These are phyloP conservation scores for Apodemia mormo DNA, from an alignment of 2,888 invertebrate genomes.

Conservation along the genomic window DNA sequence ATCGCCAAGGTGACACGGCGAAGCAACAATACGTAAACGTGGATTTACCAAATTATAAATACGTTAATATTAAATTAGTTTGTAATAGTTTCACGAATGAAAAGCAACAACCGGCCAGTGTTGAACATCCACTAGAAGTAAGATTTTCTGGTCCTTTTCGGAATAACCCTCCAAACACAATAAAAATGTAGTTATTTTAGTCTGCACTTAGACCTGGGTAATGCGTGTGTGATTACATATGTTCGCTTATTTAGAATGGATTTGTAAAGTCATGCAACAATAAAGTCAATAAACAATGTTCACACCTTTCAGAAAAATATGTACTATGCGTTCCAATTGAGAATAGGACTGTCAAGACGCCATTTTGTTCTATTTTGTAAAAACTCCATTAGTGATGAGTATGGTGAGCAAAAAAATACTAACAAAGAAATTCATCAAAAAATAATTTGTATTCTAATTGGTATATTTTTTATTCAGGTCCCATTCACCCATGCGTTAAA, in stretches of 20 bases:
- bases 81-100: constrained; percentile 60
- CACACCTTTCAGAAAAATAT: too few species aligned
- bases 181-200: constrained; percentile 69
- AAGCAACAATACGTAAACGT: constrained; percentile 46
- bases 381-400: too few species aligned
- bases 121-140: constrained; percentile 76
- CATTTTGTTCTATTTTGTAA: too few species aligned
- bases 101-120: constrained; percentile 74
- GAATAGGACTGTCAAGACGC: too few species aligned
- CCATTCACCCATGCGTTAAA: too few species aligned
- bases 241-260: background rate
- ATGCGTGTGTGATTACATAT: background rate
- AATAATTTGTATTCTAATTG: too few species aligned
- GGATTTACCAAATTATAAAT: constrained; percentile 57
- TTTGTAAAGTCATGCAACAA: background rate
- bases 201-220: constrained; percentile 56
- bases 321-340: too few species aligned
- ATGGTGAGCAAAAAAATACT: too few species aligned
- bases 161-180: constrained; percentile 70
- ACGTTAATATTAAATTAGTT: constrained; percentile 52
- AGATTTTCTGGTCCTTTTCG: constrained; percentile 72
- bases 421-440: too few species aligned
- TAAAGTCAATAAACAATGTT: too few species aligned
- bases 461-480: too few species aligned
- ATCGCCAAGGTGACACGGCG: constrained; percentile 32